A percentile compares a stretch with the other conserved stretches of the same genome.
These are phyloP conservation scores for Cyclina sinensis DNA, from an alignment of 1,140 invertebrate genomes.

Conservation along the genomic window DNA sequence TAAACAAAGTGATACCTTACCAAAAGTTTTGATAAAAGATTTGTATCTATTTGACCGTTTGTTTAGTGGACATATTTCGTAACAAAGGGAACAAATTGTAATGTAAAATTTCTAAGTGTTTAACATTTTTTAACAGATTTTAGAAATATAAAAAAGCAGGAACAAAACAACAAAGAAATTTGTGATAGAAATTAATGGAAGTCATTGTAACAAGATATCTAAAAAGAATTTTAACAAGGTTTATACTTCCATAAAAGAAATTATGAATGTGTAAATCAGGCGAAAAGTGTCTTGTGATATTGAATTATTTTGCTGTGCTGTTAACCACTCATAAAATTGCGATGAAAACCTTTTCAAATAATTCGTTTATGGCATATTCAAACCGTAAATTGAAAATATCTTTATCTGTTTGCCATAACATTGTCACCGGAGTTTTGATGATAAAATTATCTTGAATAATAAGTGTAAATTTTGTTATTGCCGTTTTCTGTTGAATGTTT, in stretches of 20 bases:
- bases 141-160: too few relatives aligned
- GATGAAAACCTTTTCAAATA: constrained; percentile 1
- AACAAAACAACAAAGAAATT: too few relatives aligned
- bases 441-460: constrained; percentile 13
- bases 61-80: background rate
- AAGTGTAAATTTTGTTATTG: constrained; percentile 14
- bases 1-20: background rate
- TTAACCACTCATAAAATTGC: constrained; percentile 9
- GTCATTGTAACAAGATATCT: too few relatives aligned
- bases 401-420: constrained; percentile 16
- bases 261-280: background rate
- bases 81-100: background rate
- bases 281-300: background rate
- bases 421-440: constrained; percentile 14
- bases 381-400: constrained; percentile 24
- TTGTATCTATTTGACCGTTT: background rate
- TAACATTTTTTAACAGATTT: background rate
- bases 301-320: background rate
- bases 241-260: background rate
- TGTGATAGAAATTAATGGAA: too few relatives aligned
- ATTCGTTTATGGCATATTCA: constrained; percentile 16
- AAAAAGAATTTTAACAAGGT: too few relatives aligned
- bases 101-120: background rate
- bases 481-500: background rate
- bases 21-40: constrained; percentile 18